phyloP scores from a whole-genome alignment of 2,113 vertebrate genomes.

The Motacilla alba region DNA sequence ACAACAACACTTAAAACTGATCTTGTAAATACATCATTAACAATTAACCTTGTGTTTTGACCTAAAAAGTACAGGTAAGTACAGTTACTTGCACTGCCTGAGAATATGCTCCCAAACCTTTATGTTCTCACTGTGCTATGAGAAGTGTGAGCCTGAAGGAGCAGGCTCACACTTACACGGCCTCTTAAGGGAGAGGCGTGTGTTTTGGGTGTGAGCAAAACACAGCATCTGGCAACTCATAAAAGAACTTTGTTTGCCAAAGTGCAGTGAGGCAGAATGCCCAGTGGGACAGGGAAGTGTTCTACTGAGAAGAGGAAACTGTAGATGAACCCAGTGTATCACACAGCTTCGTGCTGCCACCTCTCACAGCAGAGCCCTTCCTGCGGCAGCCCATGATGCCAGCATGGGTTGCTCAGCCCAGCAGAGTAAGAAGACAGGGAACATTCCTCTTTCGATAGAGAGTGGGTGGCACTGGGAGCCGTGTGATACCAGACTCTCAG shows the following conservation, averaged over 20 bases:
- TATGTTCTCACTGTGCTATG: rapidly evolving
- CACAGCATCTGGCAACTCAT: too few species aligned
- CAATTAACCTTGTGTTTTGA: neutral
- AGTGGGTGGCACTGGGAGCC: neutral
- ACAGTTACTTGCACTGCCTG: neutral
- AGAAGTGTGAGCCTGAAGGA: neutral
- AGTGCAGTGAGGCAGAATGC: neutral
- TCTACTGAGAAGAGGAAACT: neutral
- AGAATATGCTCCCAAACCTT: neutral
- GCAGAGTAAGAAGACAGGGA: neutral
- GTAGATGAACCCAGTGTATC: rapidly evolving
- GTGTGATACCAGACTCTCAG: rapidly evolving
- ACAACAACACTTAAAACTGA: neutral
- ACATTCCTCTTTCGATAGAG: neutral
- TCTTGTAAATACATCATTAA: neutral
- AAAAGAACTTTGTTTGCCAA: neutral
- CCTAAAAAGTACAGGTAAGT: neutral
- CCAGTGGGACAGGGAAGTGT: neutral
- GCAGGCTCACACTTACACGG: rapidly evolving
- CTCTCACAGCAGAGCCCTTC: neutral
- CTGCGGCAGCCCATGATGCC: neutral
- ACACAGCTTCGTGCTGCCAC: rapidly evolving
- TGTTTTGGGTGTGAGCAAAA: neutral
- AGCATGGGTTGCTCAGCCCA: rapidly evolving
- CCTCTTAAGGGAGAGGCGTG: neutral